phyloP scores from a whole-genome alignment of 1,140 invertebrate species.

The Brachionus angularis region DNA sequence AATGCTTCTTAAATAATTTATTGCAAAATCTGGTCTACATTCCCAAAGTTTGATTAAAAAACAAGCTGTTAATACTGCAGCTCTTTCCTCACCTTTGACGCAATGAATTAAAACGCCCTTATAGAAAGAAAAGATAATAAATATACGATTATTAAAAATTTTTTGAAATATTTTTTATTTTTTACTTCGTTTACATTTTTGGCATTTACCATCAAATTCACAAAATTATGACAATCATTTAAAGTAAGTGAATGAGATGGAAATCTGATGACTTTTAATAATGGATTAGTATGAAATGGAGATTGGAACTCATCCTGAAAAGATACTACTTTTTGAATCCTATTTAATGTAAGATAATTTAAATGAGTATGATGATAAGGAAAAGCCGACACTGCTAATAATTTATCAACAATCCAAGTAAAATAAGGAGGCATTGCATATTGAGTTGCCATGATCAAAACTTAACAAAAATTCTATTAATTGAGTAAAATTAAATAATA shows the following conservation, averaged over 20 bases:
- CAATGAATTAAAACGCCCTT: constrained; percentile 36
- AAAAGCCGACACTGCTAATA: constrained; percentile 8
- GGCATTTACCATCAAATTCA: constrained; percentile 24
- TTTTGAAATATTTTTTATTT: neutral
- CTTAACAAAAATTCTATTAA: no score
- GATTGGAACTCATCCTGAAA: constrained; percentile 8
- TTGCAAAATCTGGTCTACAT: constrained; percentile 30
- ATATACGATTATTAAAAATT: no score
- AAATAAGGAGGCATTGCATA: constrained; percentile 41
- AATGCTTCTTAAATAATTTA: constrained; percentile 11
- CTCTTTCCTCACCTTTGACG: constrained; percentile 9
- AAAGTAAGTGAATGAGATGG: neutral
- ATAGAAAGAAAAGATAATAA: neutral
- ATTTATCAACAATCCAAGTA: constrained; percentile 35
- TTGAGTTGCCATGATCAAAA: no score
- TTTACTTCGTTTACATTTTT: constrained; percentile 8
- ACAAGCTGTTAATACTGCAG: constrained; percentile 22
- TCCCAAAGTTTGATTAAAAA: constrained; percentile 24
- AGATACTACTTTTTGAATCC: constrained; percentile 26
- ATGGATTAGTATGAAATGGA: constrained; percentile 23
- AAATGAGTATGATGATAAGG: constrained; percentile 35
- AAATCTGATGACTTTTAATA: constrained; percentile 8
- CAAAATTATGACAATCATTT: constrained; percentile 29
- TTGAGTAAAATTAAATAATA: no score
- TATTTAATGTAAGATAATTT: constrained; percentile 34